Base-by-base conservation (phyloP, 2,797 vertebrate species). In the Chaetophractus vellerosus region DNA sequence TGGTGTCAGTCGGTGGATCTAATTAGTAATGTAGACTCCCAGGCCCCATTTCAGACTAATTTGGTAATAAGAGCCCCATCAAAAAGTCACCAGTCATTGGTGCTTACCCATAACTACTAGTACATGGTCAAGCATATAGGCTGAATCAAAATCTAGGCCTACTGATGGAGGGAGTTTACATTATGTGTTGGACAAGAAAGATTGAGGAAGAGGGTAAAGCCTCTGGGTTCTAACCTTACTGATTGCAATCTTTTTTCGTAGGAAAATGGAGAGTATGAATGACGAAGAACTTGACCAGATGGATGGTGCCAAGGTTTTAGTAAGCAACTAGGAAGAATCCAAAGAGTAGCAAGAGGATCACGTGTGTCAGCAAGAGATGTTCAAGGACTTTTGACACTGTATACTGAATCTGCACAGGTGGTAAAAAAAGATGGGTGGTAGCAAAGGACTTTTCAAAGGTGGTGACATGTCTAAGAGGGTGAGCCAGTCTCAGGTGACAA, bases 391-490 rank as follows among this genome's bases (percentile, higher is more conserved):
- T 98, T 99, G 85, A 99, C 99, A 0, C 99, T 99, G 95, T 99
- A 99, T 98, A 99, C 99, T 64, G 99, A 99, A 98, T 99, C 99
- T 96, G 99, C 99, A 93, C 99, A 99, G 98, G 99, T 99, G 99
- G 99, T 99, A 50, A 99, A 99, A 99, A 98, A 99, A 99, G 98
- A 99, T 99, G 99, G 99, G 99, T 33, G 99, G 99, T 90, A 99
- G 99, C 98, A 99, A 99, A 97, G 99, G 99, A 9, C 99, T 99
- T 79, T 99, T 99, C 96, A 99, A 99, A 99, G 99, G 99, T 21
- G 99, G 99, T 87, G 99, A 99, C 98, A 99, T 99, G 99, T 99
- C 99, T 26, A 99, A 99, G 98, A 99, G 99, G 64, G 99, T 99
- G 95, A 99, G 99, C 97, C 99, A 99, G 16, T 99, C 99, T 95